Evolutionary conservation across 2,888 invertebrate species (phyloP).

Genomic region (Lissocephala sabroskyi): DNA sequence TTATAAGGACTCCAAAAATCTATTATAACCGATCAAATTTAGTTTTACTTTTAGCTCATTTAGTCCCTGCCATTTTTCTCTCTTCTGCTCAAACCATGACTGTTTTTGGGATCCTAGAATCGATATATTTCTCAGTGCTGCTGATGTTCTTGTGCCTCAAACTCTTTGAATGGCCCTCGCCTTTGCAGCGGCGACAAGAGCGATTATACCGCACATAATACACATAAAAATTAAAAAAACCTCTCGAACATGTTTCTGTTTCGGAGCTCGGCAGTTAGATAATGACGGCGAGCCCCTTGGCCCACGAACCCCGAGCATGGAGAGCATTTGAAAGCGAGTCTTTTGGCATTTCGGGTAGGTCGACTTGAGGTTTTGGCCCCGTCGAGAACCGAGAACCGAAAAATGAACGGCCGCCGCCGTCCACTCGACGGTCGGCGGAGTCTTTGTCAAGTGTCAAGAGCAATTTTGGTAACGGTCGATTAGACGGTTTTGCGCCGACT

Average conservation of each 20-base stretch:
- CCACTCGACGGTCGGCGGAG: constrained; percentile 11
- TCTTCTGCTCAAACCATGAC: too few relatives aligned
- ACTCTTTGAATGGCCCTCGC: too few relatives aligned
- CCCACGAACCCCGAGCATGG: constrained; percentile 10
- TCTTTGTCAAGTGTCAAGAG: constrained; percentile 20
- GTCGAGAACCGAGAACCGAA: constrained; percentile 6
- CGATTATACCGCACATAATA: constrained; percentile 14
- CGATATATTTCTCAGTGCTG: too few relatives aligned
- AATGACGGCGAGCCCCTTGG: constrained; percentile 10
- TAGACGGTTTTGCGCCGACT: too few relatives aligned
- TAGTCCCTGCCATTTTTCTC: too few relatives aligned
- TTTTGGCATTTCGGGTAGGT: not conserved
- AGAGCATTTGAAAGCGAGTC: constrained; percentile 22
- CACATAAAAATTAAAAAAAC: constrained; percentile 1
- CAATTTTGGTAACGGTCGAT: constrained; percentile 8
- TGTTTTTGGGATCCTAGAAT: too few relatives aligned
- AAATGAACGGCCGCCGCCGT: constrained; percentile 5
- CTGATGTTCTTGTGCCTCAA: too few relatives aligned
- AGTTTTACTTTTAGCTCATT: too few relatives aligned
- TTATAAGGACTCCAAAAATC: too few relatives aligned
- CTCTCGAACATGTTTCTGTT: constrained; percentile 10
- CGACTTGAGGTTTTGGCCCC: too few relatives aligned
- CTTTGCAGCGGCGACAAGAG: too few relatives aligned
- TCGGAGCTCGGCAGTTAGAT: constrained; percentile 20
- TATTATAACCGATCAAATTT: too few relatives aligned